Percentiles rank a stretch among this genome's conserved stretches.
phyloP scores from a whole-genome alignment of 2,797 vertebrate genomes.

The Megaceryle alcyon region DNA sequence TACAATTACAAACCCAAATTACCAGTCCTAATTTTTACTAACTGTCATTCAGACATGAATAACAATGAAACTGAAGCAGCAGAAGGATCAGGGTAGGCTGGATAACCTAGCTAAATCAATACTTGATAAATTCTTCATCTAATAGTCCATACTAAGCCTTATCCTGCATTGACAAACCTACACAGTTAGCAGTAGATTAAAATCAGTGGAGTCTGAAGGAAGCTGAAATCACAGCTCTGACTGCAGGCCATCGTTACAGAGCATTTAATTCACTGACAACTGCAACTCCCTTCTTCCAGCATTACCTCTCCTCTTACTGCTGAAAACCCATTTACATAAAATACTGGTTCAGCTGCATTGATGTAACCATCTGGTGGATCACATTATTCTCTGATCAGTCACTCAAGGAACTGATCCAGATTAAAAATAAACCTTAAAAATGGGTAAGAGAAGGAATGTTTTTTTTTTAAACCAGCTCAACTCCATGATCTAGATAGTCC shows the following conservation, averaged over 20 bases:
- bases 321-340: not conserved
- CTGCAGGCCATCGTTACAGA: not conserved
- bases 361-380: not conserved
- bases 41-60: conserved; percentile 22
- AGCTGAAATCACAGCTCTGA: not conserved
- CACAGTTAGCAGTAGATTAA: not conserved
- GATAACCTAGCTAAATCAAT: conserved; percentile 1
- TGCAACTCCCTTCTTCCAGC: not conserved
- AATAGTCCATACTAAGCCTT: not conserved
- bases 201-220: not conserved
- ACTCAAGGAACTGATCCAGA: not conserved
- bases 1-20: conserved; percentile 59
- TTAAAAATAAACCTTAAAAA: not conserved
- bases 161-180: not conserved
- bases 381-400: not conserved
- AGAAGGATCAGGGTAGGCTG: not conserved
- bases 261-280: not conserved
- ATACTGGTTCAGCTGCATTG: not conserved
- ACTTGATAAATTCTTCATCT: conserved; percentile 14
- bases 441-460: not conserved
- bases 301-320: not conserved
- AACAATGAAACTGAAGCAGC: conserved; percentile 28
- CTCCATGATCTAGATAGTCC: not conserved
- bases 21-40: conserved; percentile 10
- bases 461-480: not conserved